Percentiles rank a stretch among this genome's conserved stretches.
Conservation (phyloP, 1,140 invertebrate species). For the Ephestia elutella region DNA sequence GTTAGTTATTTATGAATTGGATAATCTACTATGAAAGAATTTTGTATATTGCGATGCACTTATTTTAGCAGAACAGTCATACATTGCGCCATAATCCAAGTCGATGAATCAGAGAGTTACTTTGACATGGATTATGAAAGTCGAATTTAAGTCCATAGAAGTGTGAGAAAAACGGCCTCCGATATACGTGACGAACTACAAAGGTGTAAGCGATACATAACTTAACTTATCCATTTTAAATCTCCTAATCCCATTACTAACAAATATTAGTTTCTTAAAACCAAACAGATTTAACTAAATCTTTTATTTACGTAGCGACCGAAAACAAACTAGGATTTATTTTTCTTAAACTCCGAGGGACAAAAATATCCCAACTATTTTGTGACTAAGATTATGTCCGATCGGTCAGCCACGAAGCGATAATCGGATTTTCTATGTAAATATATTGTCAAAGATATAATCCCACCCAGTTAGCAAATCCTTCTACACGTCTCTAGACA, state of each 20-base stretch:
- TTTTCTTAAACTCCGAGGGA: slow-evolving; percentile 38
- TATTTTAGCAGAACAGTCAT: too few relatives aligned
- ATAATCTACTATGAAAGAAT: too few relatives aligned
- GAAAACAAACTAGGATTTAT: slow-evolving; percentile 48
- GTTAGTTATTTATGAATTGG: too few relatives aligned
- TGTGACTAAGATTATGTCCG: slow-evolving; percentile 38
- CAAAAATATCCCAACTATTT: slow-evolving; percentile 35
- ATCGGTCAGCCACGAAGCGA: slow-evolving; percentile 33
- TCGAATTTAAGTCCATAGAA: too few relatives aligned
- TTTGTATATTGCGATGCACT: too few relatives aligned
- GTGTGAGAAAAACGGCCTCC: not conserved
- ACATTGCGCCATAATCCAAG: too few relatives aligned
- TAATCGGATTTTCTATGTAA: slow-evolving; percentile 62
- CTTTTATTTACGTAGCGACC: slow-evolving; percentile 36
- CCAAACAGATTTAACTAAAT: slow-evolving; percentile 20
- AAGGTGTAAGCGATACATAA: slow-evolving; percentile 6
- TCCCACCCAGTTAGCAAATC: slow-evolving; percentile 37
- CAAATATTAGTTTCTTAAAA: not conserved
- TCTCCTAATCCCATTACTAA: slow-evolving; percentile 41
- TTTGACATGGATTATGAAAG: too few relatives aligned
- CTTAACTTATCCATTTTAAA: not conserved
- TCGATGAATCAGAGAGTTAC: too few relatives aligned
- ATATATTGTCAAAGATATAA: slow-evolving; percentile 48
- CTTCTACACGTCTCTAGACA: slow-evolving; percentile 9
- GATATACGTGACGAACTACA: slow-evolving; percentile 2